Conservation (phyloP, 2,113 vertebrate genomes). For the Apodemus sylvaticus region DNA sequence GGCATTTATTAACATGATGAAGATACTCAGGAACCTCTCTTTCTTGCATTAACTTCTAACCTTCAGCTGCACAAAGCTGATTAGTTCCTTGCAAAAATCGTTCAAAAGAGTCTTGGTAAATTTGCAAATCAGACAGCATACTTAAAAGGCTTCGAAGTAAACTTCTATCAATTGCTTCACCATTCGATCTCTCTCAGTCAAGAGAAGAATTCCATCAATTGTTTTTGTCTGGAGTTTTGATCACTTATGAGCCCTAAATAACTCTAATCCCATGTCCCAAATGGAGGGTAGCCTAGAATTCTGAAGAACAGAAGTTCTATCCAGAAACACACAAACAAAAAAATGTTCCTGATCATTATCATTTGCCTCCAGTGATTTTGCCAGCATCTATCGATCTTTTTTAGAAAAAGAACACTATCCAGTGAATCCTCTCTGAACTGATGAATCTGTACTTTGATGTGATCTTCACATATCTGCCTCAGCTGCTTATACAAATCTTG, state of each 20-base stretch:
- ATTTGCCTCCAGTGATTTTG: constrained; percentile 99
- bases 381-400: constrained; percentile 99
- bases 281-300: constrained; percentile 99
- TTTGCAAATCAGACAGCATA: constrained; percentile 99
- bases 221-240: constrained; percentile 98
- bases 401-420: constrained; percentile 99
- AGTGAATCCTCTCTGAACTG: constrained; percentile 99
- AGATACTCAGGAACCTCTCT: constrained; percentile 99
- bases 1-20: constrained; percentile 98
- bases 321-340: constrained; percentile 93
- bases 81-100: constrained; percentile 99
- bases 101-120: constrained; percentile 99
- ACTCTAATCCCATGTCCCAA: constrained; percentile 99
- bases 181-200: constrained; percentile 97
- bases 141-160: constrained; percentile 96
- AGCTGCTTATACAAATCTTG: constrained; percentile 99
- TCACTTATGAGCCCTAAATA: constrained; percentile 99
- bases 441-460: constrained; percentile 99
- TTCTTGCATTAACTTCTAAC: constrained; percentile 99
- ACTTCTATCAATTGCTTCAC: constrained; percentile 97
- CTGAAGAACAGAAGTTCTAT: constrained; percentile 99
- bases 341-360: constrained; percentile 99
- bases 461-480: constrained; percentile 97
- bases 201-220: constrained; percentile 96
- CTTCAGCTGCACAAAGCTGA: constrained; percentile 96